These are phyloP conservation scores for Drosophila santomea DNA, from an alignment of 1,140 invertebrate species.

Conservation along the genomic window DNA sequence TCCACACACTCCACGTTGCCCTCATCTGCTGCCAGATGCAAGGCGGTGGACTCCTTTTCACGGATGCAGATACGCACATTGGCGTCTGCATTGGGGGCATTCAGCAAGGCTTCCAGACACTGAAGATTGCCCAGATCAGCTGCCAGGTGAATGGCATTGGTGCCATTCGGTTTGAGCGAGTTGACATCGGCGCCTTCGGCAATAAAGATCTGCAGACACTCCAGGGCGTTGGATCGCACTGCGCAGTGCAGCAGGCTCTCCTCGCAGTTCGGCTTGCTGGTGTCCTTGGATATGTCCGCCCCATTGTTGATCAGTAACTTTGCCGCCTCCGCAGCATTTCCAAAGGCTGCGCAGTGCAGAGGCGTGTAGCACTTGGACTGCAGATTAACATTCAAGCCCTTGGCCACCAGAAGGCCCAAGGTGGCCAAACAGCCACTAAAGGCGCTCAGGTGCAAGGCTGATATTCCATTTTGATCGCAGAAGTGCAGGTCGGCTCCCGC, in stretches of 20 bases:
- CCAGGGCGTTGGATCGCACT: conserved; percentile 90
- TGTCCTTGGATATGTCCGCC: conserved; percentile 86
- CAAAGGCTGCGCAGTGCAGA: conserved; percentile 92
- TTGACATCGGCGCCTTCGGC: conserved; percentile 89
- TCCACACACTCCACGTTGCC: conserved; percentile 90
- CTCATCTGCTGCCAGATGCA: conserved; percentile 92
- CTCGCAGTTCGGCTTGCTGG: conserved; percentile 88
- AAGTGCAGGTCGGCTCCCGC: conserved; percentile 89
- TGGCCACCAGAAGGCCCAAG: conserved; percentile 88
- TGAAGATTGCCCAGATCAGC: conserved; percentile 90
- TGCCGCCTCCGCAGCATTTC: conserved; percentile 90
- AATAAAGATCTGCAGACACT: conserved; percentile 90
- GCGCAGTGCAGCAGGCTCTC: conserved; percentile 92
- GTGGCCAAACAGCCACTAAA: conserved; percentile 91
- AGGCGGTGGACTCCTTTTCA: conserved; percentile 89
- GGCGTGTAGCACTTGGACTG: conserved; percentile 89
- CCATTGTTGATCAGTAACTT: conserved; percentile 89
- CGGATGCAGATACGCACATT: conserved; percentile 88
- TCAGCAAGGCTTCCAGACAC: conserved; percentile 89
- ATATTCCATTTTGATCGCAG: conserved; percentile 89
- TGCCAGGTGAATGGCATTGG: conserved; percentile 91
- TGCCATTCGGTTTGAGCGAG: conserved; percentile 88
- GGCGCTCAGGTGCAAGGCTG: conserved; percentile 90
- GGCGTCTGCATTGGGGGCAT: conserved; percentile 87
- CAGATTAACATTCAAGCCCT: conserved; percentile 89